Conservation (phyloP, 2,113 vertebrate species). For the Rousettus leschenaultii region DNA sequence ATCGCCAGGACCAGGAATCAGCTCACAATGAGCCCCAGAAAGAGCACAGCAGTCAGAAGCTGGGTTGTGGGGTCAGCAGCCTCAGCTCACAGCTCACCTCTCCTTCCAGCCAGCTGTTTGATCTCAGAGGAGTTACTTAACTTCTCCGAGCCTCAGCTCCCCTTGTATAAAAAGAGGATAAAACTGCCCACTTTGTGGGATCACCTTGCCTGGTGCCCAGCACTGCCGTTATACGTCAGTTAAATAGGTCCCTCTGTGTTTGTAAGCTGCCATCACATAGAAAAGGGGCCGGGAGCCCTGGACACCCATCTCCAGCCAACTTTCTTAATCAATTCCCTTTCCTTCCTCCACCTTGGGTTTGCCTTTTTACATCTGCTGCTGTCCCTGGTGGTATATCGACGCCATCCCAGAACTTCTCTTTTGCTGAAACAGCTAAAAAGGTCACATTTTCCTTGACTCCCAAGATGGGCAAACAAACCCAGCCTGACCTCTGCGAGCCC, state of each 20-base stretch:
- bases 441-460: background rate
- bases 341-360: no score
- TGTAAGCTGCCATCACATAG: background rate
- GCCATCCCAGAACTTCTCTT: background rate
- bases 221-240: accelerated
- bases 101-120: background rate
- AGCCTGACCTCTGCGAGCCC: background rate
- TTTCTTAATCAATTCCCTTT: background rate
- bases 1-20: background rate
- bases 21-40: accelerated
- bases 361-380: no score
- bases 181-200: background rate
- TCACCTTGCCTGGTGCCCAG: background rate
- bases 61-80: no score
- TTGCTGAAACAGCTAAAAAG: slow-evolving; percentile 14
- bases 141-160: background rate
- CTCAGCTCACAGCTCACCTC: background rate
- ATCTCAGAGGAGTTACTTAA: background rate
- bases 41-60: accelerated
- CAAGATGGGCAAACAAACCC: background rate
- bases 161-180: background rate
- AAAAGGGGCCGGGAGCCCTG: background rate
- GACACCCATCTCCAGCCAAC: accelerated
- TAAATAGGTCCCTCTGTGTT: accelerated
- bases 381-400: background rate